These are phyloP conservation scores for Arrhamphus sclerolepis DNA, from an alignment of 2,797 vertebrate species.

Conservation along the genomic window DNA sequence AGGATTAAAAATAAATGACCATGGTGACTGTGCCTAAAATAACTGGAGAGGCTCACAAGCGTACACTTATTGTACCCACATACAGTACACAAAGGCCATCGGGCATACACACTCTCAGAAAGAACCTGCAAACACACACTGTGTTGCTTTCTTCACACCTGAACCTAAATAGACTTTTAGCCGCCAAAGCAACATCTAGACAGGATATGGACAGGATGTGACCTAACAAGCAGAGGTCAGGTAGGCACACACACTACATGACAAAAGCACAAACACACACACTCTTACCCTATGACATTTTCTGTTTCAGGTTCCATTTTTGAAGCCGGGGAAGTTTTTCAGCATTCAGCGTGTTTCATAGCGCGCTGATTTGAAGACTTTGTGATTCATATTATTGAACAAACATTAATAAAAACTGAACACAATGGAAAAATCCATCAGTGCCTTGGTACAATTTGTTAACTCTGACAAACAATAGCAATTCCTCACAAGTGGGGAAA, in stretches of 20 bases:
- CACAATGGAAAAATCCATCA: no score
- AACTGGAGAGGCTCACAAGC: slow-evolving; percentile 45
- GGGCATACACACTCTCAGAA: slow-evolving; percentile 18
- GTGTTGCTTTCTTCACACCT: slow-evolving; percentile 50
- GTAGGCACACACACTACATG: slow-evolving; percentile 15
- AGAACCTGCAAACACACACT: slow-evolving; percentile 16
- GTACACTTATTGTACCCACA: slow-evolving; percentile 13
- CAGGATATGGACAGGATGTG: slow-evolving; percentile 62
- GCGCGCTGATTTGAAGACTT: no score
- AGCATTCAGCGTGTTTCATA: no score
- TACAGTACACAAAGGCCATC: slow-evolving; percentile 26
- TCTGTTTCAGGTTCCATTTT: no score
- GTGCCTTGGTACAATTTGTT: no score
- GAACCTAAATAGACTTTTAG: slow-evolving; percentile 49
- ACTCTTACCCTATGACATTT: slow-evolving; percentile 3
- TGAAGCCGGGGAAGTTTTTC: no score
- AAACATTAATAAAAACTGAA: no score
- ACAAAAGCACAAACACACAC: neutral
- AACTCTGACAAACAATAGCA: no score
- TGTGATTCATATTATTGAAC: no score
- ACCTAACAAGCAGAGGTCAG: slow-evolving; percentile 65
- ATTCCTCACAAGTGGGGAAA: no score
- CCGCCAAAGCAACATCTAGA: slow-evolving; percentile 59
- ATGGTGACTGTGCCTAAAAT: slow-evolving; percentile 64
- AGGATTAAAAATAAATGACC: slow-evolving; percentile 70